Conservation (phyloP, 2,113 vertebrate genomes). For the Vidua macroura region DNA sequence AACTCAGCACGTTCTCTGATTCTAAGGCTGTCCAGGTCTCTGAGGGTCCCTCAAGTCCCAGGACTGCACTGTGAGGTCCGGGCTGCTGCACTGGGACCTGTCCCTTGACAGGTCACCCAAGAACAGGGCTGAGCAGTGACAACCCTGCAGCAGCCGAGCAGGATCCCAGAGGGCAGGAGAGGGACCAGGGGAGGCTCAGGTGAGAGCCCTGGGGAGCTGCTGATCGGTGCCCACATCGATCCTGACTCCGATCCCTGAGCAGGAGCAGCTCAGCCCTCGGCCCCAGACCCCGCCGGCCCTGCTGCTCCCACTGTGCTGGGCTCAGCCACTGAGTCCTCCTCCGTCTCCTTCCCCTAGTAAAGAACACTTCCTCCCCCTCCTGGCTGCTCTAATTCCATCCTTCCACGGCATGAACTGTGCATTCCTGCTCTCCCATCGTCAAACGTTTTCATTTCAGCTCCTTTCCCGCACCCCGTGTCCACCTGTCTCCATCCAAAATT, state of each 20-base stretch:
- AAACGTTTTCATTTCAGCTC: not conserved
- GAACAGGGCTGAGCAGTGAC: not conserved
- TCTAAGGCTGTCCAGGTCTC: accelerated
- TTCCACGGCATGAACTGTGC: not conserved
- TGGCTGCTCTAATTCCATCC: constrained; percentile 35
- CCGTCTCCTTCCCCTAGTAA: not conserved
- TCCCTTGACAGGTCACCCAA: accelerated
- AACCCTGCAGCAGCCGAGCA: accelerated
- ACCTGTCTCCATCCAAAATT: not conserved
- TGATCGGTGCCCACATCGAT: accelerated
- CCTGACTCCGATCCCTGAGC: accelerated
- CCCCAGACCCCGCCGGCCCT: not conserved
- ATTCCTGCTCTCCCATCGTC: not conserved
- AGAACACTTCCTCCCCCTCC: constrained; percentile 61
- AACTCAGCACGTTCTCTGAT: accelerated
- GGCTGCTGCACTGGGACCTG: not conserved
- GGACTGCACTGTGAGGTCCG: accelerated
- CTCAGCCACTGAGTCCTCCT: not conserved
- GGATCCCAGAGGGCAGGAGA: accelerated
- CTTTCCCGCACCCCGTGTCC: accelerated
- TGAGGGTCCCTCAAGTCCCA: accelerated
- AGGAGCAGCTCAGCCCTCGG: not conserved
- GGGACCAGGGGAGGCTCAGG: not conserved
- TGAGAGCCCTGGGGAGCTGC: accelerated
- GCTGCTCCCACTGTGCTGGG: not conserved